These are phyloP conservation scores for Neomorphus geoffroyi DNA, from an alignment of 2,797 vertebrate genomes.

Conservation along the genomic window DNA sequence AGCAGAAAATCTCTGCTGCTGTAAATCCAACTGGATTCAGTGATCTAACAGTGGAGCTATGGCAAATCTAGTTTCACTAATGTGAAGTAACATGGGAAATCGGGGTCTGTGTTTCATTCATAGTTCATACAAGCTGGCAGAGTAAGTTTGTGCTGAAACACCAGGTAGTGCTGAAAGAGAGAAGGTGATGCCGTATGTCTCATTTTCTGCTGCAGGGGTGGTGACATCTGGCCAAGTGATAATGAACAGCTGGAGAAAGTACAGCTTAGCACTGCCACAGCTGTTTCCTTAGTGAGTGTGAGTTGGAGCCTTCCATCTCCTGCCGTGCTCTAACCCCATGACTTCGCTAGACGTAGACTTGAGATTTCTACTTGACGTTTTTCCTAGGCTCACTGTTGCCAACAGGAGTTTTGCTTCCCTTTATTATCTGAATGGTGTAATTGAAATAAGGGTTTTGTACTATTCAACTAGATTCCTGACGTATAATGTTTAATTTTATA, in stretches of 20 bases:
- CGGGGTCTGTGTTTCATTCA: neutral
- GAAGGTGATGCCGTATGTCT: neutral
- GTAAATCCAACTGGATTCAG: neutral
- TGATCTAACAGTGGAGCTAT: neutral
- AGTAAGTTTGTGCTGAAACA: neutral
- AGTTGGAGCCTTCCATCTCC: neutral
- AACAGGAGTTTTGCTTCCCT: neutral
- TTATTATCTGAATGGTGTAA: neutral
- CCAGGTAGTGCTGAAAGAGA: neutral
- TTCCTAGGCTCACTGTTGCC: neutral
- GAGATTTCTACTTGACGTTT: neutral
- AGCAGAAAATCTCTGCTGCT: neutral
- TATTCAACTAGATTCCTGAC: neutral
- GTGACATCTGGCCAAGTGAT: neutral
- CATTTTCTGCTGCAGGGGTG: neutral
- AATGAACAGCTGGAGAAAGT: conserved; percentile 9
- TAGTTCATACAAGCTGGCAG: neutral
- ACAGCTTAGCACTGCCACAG: neutral
- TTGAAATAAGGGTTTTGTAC: neutral
- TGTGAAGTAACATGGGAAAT: neutral
- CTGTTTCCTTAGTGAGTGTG: neutral
- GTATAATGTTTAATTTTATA: neutral
- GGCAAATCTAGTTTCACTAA: neutral
- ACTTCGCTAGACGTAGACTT: neutral
- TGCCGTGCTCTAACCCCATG: neutral